phyloP scores from a whole-genome alignment of 2,113 vertebrate genomes.

The Cinclus mexicanus region DNA sequence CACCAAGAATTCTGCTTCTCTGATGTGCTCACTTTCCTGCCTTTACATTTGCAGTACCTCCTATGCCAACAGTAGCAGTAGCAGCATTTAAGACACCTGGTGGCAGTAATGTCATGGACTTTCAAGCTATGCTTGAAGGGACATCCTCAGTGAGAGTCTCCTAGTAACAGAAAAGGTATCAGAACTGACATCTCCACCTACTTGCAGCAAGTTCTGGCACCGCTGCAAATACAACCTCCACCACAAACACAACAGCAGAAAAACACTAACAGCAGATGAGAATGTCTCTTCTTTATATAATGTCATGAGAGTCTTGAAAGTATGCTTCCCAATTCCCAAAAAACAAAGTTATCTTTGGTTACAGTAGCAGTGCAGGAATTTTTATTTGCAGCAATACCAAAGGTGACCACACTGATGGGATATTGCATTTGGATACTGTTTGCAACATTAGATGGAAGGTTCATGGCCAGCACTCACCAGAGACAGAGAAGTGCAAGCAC shows the following conservation, averaged over 20 bases:
- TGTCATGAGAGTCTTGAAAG: neutral
- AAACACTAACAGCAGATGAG: neutral
- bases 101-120: conserved; percentile 30
- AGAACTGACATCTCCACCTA: neutral
- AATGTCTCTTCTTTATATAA: neutral
- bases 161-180: neutral
- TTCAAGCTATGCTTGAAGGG: neutral
- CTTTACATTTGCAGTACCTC: neutral
- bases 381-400: neutral
- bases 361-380: neutral
- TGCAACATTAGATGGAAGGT: neutral
- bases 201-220: neutral
- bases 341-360: neutral
- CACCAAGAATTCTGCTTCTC: neutral
- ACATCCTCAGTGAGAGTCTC: neutral
- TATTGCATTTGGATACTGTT: fast-evolving
- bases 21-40: neutral
- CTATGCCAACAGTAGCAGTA: neutral
- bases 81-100: conserved; percentile 36
- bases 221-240: neutral
- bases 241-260: neutral
- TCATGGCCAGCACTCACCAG: neutral
- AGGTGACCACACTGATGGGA: neutral
- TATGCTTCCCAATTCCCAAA: fast-evolving
- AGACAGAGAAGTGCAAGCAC: neutral